Evolutionary conservation across 2,113 vertebrate genomes (phyloP).

Genomic region (Chloropsis hardwickii): DNA sequence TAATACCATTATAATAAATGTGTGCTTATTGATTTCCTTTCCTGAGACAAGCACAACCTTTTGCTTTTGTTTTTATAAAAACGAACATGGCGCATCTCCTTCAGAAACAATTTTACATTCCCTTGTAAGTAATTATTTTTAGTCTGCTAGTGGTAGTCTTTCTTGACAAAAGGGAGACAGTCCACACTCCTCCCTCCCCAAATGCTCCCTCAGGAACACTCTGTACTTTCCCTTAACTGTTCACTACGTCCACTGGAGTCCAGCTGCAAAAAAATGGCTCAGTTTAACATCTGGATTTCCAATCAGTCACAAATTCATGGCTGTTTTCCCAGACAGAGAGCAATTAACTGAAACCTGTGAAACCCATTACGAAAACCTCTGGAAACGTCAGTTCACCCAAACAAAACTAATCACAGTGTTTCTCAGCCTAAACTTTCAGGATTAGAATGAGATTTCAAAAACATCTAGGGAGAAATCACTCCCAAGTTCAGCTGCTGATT

Average conservation of each 20-base stretch:
- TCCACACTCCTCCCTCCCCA: not conserved
- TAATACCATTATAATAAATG: not conserved
- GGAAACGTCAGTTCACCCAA: not conserved
- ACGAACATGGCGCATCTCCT: not conserved
- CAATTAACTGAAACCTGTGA: not conserved
- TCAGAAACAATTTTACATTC: not conserved
- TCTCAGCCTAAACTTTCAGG: not conserved
- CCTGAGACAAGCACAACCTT: not conserved
- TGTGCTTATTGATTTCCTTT: not conserved
- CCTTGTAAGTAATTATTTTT: not conserved
- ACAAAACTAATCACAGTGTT: not conserved
- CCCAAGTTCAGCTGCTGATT: not conserved
- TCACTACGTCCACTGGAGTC: not conserved
- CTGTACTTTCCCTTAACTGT: slow-evolving; percentile 32
- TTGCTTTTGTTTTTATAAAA: not conserved
- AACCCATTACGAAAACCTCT: slow-evolving; percentile 22
- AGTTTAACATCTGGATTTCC: slow-evolving; percentile 15
- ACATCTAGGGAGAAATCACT: not conserved
- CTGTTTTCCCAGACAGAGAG: slow-evolving; percentile 29
- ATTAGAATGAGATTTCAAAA: not conserved
- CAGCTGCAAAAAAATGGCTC: slow-evolving; percentile 23
- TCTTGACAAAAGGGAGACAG: not conserved
- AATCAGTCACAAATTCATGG: not conserved
- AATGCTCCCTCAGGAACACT: not conserved
- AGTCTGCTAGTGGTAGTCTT: not conserved